These are phyloP conservation scores for Bovichtus variegatus DNA, from an alignment of 2,797 vertebrate species.

Conservation along the genomic window DNA sequence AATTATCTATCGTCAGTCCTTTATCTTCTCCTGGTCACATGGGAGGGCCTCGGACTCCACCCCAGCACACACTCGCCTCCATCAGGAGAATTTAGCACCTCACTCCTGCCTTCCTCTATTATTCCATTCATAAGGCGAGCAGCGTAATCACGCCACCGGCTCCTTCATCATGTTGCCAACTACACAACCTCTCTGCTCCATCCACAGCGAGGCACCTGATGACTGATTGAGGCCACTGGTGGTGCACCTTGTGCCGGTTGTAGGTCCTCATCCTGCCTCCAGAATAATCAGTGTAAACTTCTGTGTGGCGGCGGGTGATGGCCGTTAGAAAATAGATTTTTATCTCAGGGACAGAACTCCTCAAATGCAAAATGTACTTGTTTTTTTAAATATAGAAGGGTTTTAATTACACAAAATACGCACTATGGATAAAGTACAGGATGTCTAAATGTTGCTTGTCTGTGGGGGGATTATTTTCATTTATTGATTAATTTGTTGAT, in stretches of 20 bases:
- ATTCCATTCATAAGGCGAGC: slow-evolving; percentile 67
- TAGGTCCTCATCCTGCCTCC: slow-evolving; percentile 51
- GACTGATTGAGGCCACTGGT: slow-evolving; percentile 74
- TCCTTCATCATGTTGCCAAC: slow-evolving; percentile 68
- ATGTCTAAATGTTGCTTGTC: neutral
- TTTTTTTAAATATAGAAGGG: slow-evolving; percentile 13
- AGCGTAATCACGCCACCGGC: slow-evolving; percentile 64
- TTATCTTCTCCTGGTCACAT: slow-evolving; percentile 72
- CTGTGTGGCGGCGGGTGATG: slow-evolving; percentile 15
- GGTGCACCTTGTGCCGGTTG: slow-evolving; percentile 46
- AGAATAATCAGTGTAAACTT: slow-evolving; percentile 29
- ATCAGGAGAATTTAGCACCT: slow-evolving; percentile 70
- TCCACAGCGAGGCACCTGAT: slow-evolving; percentile 47
- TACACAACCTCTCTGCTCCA: slow-evolving; percentile 47
- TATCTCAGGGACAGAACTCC: slow-evolving; percentile 19
- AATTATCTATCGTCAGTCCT: slow-evolving; percentile 80
- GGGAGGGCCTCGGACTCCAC: slow-evolving; percentile 53
- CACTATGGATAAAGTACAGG: slow-evolving; percentile 1
- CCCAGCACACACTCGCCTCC: slow-evolving; percentile 46
- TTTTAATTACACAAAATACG: slow-evolving; percentile 35
- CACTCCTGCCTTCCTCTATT: slow-evolving; percentile 53
- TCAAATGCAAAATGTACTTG: slow-evolving; percentile 19
- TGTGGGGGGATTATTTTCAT: neutral
- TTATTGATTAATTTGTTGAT: neutral
- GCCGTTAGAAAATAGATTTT: slow-evolving; percentile 34